These are phyloP conservation scores for Mamestra configurata DNA, from an alignment of 1,140 invertebrate species.

Conservation along the genomic window DNA sequence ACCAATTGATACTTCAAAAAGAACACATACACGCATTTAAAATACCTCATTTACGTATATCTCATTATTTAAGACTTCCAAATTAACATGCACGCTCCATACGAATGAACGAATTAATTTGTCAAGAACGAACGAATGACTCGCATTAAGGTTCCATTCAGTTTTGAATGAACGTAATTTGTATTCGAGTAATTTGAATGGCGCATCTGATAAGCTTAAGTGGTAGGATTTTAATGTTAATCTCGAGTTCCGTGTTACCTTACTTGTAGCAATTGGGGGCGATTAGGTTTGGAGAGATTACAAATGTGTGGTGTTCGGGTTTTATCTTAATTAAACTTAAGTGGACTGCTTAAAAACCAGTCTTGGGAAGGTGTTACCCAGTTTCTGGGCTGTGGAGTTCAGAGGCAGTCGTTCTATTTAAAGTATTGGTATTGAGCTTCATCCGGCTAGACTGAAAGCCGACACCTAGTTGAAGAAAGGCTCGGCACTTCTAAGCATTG, in stretches of 20 bases:
- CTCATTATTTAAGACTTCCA: conserved; percentile 12
- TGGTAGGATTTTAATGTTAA: conserved; percentile 29
- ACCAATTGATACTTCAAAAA: conserved; percentile 2
- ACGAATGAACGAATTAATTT: conserved; percentile 48
- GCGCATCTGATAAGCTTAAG: conserved; percentile 41
- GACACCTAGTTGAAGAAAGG: no score
- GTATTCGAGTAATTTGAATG: conserved; percentile 45
- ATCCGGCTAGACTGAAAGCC: no score
- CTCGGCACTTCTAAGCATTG: no score
- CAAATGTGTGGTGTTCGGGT: neutral
- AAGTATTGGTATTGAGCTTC: no score
- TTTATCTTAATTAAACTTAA: neutral
- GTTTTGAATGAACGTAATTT: conserved; percentile 46
- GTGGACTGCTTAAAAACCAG: no score
- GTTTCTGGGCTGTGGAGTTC: no score
- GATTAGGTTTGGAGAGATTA: neutral
- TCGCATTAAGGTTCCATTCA: conserved; percentile 29
- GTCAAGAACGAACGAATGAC: conserved; percentile 47
- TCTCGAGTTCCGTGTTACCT: conserved; percentile 14
- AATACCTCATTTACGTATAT: neutral
- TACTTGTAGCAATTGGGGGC: neutral
- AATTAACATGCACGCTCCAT: conserved; percentile 43
- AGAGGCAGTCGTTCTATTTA: no score
- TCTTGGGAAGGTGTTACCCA: no score
- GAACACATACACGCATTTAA: conserved; percentile 12